phyloP scores from a whole-genome alignment of 2,113 vertebrate species.

The Cololabis saira region DNA sequence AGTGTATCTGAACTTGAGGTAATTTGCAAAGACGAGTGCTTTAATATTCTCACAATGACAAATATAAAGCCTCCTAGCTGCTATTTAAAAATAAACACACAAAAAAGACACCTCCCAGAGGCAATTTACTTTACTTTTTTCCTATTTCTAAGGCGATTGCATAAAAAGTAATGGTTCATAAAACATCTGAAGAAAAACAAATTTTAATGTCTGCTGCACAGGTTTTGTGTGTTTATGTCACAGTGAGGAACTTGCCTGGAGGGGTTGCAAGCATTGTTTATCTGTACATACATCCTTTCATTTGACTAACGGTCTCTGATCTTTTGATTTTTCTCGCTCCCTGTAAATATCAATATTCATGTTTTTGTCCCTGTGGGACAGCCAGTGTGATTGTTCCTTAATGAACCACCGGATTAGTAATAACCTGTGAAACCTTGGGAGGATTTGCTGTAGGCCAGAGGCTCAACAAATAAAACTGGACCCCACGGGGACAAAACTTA shows the following conservation, averaged over 20 bases:
- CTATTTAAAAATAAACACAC: no score
- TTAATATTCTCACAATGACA: neutral
- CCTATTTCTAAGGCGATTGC: neutral
- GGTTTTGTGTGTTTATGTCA: conserved; percentile 2
- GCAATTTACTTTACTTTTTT: no score
- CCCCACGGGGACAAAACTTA: conserved; percentile 47
- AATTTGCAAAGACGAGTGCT: neutral
- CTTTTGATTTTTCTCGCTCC: conserved; percentile 1
- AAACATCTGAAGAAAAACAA: neutral
- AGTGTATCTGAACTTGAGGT: conserved; percentile 1
- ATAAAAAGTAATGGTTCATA: neutral
- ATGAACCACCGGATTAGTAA: conserved; percentile 59
- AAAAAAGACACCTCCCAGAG: no score
- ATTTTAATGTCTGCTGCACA: neutral
- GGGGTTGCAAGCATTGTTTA: neutral
- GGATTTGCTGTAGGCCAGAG: conserved; percentile 37
- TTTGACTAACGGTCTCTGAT: conserved; percentile 25
- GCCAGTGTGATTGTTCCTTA: conserved; percentile 35
- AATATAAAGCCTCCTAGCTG: neutral
- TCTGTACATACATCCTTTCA: conserved; percentile 3
- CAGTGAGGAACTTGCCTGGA: neutral
- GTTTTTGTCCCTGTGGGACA: conserved; percentile 15
- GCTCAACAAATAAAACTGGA: conserved; percentile 59
- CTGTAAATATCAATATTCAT: conserved; percentile 23
- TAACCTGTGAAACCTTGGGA: conserved; percentile 68